Evolutionary conservation across 1,140 invertebrate species (phyloP).

Genomic region (Sminthurinus signatus): DNA sequence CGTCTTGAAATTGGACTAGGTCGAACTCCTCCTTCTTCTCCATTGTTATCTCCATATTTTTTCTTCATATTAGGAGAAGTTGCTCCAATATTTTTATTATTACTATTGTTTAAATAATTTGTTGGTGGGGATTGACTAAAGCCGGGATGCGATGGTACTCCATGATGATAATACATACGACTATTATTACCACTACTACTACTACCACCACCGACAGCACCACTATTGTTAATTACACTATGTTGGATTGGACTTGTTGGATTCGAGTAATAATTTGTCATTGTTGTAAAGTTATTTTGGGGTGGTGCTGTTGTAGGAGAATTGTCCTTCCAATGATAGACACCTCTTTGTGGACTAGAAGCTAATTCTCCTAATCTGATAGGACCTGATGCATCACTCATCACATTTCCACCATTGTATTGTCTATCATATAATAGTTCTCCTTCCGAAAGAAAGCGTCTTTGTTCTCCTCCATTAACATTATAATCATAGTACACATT

Average conservation of each 20-base stretch:
- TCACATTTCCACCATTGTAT: slow-evolving; percentile 50
- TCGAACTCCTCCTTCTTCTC: slow-evolving; percentile 24
- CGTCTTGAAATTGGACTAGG: slow-evolving; percentile 49
- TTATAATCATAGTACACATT: slow-evolving; percentile 39
- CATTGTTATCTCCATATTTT: slow-evolving; percentile 23
- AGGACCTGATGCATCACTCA: slow-evolving; percentile 44
- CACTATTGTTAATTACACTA: slow-evolving; percentile 30
- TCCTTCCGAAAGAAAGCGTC: slow-evolving; percentile 76
- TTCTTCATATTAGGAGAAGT: slow-evolving; percentile 28
- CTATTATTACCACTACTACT: slow-evolving; percentile 29
- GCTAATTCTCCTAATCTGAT: slow-evolving; percentile 73
- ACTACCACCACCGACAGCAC: slow-evolving; percentile 22
- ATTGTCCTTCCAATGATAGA: slow-evolving; percentile 76
- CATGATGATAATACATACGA: slow-evolving; percentile 24
- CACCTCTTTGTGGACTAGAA: slow-evolving; percentile 71
- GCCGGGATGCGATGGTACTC: slow-evolving; percentile 14
- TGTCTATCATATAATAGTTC: slow-evolving; percentile 63
- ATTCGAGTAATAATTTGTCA: slow-evolving; percentile 58
- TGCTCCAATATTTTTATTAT: slow-evolving; percentile 1
- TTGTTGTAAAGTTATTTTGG: slow-evolving; percentile 43
- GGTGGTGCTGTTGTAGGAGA: slow-evolving; percentile 47
- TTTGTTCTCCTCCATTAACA: slow-evolving; percentile 45
- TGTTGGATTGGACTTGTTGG: slow-evolving; percentile 69
- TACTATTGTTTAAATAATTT: slow-evolving; percentile 21
- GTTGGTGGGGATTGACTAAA: slow-evolving; percentile 35